A percentile compares a stretch with the other conserved stretches of the same genome.
Evolutionary conservation across 2,888 invertebrate species (phyloP).

Genomic region (Eupithecia dodoneata): DNA sequence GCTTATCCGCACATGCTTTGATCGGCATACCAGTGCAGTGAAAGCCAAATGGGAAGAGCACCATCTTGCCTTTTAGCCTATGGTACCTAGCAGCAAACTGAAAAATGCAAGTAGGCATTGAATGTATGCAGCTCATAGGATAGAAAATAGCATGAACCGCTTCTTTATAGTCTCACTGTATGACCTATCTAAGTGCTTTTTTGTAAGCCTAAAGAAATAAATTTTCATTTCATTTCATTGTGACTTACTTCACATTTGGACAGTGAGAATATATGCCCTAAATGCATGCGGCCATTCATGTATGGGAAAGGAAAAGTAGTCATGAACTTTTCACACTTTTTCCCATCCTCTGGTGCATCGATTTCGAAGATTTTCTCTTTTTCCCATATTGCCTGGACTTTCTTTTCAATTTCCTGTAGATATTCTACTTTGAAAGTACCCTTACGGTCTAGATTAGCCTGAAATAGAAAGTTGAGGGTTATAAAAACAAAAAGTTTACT

Average conservation of each 20-base stretch:
- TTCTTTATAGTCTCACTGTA: background rate
- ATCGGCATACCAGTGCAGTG: slow-evolving; percentile 99
- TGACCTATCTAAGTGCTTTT: too few relatives aligned
- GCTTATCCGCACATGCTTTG: slow-evolving; percentile 99
- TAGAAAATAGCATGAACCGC: background rate
- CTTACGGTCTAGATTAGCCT: slow-evolving; percentile 86
- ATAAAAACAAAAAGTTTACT: background rate
- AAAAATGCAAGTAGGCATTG: background rate
- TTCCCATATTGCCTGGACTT: slow-evolving; percentile 95
- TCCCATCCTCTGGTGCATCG: slow-evolving; percentile 88
- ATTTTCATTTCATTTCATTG: too few relatives aligned
- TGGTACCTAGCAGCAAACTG: slow-evolving; percentile 96
- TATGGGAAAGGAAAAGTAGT: slow-evolving; percentile 99
- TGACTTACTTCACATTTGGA: slow-evolving; percentile 96
- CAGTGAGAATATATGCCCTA: slow-evolving; percentile 98
- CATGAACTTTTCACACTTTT: slow-evolving; percentile 91
- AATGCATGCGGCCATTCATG: slow-evolving; percentile 99
- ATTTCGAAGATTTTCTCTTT: slow-evolving; percentile 91
- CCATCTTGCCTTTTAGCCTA: slow-evolving; percentile 94
- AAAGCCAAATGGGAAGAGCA: slow-evolving; percentile 98
- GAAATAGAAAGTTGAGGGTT: slow-evolving; percentile 17
- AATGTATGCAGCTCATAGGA: too few relatives aligned
- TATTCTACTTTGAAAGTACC: slow-evolving; percentile 98
- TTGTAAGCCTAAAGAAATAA: too few relatives aligned
- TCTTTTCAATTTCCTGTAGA: slow-evolving; percentile 93